Percentiles rank a stretch among this genome's conserved stretches.
Evolutionary conservation across 2,797 vertebrate species (phyloP).

Genomic region (Aplochiton taeniatus): DNA sequence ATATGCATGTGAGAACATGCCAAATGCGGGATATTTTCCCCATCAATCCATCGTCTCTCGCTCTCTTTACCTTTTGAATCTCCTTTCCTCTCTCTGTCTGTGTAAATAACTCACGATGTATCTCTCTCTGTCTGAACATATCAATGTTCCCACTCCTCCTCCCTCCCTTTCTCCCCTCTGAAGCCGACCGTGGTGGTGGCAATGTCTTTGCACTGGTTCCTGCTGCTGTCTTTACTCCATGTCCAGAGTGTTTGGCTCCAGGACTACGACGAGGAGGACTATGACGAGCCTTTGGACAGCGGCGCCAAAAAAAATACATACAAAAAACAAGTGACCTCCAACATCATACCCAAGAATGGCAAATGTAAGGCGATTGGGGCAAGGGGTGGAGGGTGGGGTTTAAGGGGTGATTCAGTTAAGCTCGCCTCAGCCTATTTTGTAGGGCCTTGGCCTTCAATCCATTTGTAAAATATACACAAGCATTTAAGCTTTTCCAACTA

Average conservation of each 20-base stretch:
- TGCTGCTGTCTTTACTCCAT: constrained; percentile 75
- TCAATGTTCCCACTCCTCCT: constrained; percentile 2
- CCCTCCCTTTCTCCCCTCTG: constrained; percentile 25
- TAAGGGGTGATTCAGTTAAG: too few species aligned
- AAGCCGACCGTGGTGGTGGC: constrained; percentile 38
- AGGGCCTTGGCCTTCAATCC: too few species aligned
- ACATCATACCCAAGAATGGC: constrained; percentile 69
- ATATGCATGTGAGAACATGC: background rate
- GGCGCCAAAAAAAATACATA: constrained; percentile 62
- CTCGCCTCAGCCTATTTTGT: too few species aligned
- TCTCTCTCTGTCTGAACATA: constrained; percentile 17
- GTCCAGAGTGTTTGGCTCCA: constrained; percentile 72
- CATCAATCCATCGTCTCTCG: background rate
- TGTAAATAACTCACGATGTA: background rate
- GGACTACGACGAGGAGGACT: constrained; percentile 72
- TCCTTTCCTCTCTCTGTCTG: background rate
- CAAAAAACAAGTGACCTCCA: constrained; percentile 64
- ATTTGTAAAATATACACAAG: too few species aligned
- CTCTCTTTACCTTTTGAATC: background rate
- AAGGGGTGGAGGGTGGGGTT: too few species aligned
- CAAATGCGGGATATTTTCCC: background rate
- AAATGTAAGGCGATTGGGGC: constrained; percentile 72
- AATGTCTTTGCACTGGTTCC: constrained; percentile 73
- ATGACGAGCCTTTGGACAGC: constrained; percentile 54
- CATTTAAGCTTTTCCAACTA: too few species aligned